Evolutionary conservation across 2,113 vertebrate species (phyloP).

Genomic region (Brienomyrus brachyistius): DNA sequence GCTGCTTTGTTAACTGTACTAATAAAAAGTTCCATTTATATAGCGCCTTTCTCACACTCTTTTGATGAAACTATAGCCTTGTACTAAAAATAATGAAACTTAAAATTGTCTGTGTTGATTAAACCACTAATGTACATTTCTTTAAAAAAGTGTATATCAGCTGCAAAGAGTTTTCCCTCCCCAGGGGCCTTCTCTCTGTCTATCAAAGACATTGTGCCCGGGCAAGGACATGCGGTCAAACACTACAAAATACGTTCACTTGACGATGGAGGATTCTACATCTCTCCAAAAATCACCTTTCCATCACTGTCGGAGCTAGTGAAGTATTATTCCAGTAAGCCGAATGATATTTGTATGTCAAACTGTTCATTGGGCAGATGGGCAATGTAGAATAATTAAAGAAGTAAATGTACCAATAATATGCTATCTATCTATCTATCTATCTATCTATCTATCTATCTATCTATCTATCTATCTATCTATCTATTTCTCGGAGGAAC

Average conservation of each 20-base stretch:
- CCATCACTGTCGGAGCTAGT: conserved; percentile 72
- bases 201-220: conserved; percentile 58
- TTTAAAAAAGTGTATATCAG: background rate
- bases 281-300: conserved; percentile 75
- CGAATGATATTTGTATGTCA: background rate
- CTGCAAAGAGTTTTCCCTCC: background rate
- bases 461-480: too few species aligned
- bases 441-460: too few species aligned
- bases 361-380: background rate
- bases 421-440: too few species aligned
- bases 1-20: background rate
- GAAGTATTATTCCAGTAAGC: conserved; percentile 75
- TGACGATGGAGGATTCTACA: conserved; percentile 83
- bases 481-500: background rate
- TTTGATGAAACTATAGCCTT: background rate
- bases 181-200: conserved; percentile 83
- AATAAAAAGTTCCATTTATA: background rate
- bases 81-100: background rate
- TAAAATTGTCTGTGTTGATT: background rate
- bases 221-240: conserved; percentile 73
- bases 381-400: background rate
- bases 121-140: background rate
- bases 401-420: background rate
- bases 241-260: conserved; percentile 90
- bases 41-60: background rate